Percentiles rank a stretch among this genome's conserved stretches.
Conservation (phyloP, 2,797 vertebrate species). For the Vespertilio murinus region DNA sequence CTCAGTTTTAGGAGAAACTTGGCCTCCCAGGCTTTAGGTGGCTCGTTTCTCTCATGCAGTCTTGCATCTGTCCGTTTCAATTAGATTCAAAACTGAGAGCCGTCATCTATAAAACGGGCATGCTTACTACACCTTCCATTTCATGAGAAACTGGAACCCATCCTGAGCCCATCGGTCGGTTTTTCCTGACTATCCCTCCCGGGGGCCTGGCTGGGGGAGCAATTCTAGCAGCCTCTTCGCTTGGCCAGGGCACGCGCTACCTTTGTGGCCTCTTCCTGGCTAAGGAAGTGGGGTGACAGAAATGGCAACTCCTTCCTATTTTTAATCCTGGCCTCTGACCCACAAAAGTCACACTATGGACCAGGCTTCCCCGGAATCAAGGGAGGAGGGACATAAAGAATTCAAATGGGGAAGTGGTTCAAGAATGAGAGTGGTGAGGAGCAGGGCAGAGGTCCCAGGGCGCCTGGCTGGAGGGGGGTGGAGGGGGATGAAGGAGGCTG, state of each 20-base stretch:
- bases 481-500: background rate
- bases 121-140: background rate
- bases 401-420: conserved; percentile 60
- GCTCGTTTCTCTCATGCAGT: background rate
- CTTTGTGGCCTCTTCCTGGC: conserved; percentile 1
- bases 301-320: conserved; percentile 62
- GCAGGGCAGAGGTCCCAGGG: background rate
- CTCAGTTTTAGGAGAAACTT: background rate
- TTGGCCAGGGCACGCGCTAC: background rate
- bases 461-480: background rate
- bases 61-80: background rate
- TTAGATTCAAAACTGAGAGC: background rate
- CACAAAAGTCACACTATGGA: conserved; percentile 61
- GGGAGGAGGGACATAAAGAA: conserved; percentile 49
- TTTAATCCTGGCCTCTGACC: conserved; percentile 63
- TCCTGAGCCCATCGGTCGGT: background rate
- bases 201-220: background rate
- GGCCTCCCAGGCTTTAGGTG: background rate
- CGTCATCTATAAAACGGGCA: background rate
- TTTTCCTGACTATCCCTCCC: background rate
- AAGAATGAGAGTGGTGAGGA: background rate
- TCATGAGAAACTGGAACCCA: background rate
- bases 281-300: conserved; percentile 19
- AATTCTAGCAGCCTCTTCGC: background rate
- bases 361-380: conserved; percentile 66